Evolutionary conservation across 2,888 invertebrate genomes (phyloP).

Genomic region (Protodeltote pygarga): DNA sequence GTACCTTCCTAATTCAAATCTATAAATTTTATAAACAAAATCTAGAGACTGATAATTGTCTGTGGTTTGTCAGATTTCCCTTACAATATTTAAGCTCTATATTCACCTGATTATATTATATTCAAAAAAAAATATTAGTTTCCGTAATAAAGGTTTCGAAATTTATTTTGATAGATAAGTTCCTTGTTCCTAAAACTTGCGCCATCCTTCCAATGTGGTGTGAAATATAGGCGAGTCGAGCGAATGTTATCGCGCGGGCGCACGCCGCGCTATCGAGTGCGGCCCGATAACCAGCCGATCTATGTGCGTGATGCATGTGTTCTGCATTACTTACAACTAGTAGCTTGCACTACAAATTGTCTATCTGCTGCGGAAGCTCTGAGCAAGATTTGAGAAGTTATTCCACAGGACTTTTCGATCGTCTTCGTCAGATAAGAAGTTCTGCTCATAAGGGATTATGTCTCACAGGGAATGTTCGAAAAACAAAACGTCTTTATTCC

Average conservation of each 20-base stretch:
- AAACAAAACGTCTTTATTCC: no score
- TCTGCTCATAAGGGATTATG: no score
- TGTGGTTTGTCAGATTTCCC: no score
- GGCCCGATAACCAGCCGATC: conserved; percentile 48
- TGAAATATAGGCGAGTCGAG: conserved; percentile 51
- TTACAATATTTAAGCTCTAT: no score
- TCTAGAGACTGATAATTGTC: no score
- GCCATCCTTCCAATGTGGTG: conserved; percentile 43
- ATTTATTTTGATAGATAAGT: not conserved
- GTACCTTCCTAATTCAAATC: no score
- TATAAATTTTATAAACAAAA: no score
- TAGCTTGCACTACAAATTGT: conserved; percentile 25
- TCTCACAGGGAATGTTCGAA: no score
- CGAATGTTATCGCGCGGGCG: conserved; percentile 59
- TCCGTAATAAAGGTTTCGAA: not conserved
- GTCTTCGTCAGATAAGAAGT: no score
- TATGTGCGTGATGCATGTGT: conserved; percentile 50
- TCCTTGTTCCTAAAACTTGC: conserved; percentile 8
- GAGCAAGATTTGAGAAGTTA: not conserved
- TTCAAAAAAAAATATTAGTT: no score
- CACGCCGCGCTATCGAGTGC: conserved; percentile 63
- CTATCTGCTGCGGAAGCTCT: not conserved
- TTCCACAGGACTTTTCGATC: no score
- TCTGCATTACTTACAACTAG: conserved; percentile 28
- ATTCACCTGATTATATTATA: no score